Base-by-base conservation (phyloP, 2,113 vertebrate genomes). In the Tragelaphus strepsiceros region DNA sequence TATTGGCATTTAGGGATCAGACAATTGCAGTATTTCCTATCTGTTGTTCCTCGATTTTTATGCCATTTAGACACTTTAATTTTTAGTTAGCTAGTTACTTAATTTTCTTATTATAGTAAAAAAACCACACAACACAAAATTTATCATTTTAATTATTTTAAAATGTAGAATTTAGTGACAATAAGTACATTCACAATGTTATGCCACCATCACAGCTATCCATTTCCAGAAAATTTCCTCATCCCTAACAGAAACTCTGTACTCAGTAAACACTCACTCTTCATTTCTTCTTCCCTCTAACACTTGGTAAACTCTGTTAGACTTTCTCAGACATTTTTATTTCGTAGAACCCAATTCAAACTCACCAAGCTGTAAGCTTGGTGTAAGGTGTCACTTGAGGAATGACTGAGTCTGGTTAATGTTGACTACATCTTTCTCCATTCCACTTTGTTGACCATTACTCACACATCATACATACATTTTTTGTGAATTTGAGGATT, bases 181-280 rank as follows among this genome's bases (percentile, higher is more conserved):
- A 12, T 26, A 64, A 92, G n/a, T 49, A n/a, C 6, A n/a, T 39
- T 32, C 14, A 58, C 22, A 26, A 39, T 53, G 61, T 81, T 39
- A 61, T 43, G 7, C 22, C 7, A 46, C 1, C 14, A 43, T 46
- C 46, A 64, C 16, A 13, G n/a, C n/a, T 59, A 56, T 58, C 54
- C 28, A 35, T 84, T 96, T 64, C 35, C n/a, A 77, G 88, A 94
- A 85, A 77, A 17, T 56, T 64, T 87, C 16, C 59, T n/a, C 17
- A 35, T 19, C 49, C 6, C n/a, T 51, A 64, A 61, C 0, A 58
- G n/a, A 95, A 94, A 85, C 3, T 80, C 5, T 35, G 17, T 53
- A 10, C 7, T 11, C 46, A 84, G 19, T 71, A 86, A 74, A 88
- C 30, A 89, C 32, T 39, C 26, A 58, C 7, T 86, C 3, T 9